Evolutionary conservation across 2,797 vertebrate genomes (phyloP).

Genomic region (Argyrosomus regius): DNA sequence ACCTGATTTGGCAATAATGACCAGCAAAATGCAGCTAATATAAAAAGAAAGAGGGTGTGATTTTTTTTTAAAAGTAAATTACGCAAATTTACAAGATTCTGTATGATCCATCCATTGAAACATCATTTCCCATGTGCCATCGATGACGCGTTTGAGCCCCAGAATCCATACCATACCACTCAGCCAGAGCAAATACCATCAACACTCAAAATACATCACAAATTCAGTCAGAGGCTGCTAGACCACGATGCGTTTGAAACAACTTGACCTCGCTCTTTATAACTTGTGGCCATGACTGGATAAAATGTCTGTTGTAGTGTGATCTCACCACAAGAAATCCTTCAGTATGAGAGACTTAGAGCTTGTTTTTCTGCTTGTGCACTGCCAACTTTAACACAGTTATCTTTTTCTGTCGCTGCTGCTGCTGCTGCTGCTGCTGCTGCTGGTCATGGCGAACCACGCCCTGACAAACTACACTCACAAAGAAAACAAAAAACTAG

Average conservation of each 20-base stretch:
- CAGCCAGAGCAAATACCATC: slow-evolving; percentile 43
- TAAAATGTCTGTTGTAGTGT: slow-evolving; percentile 76
- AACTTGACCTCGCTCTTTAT: slow-evolving; percentile 49
- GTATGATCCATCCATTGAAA: slow-evolving; percentile 36
- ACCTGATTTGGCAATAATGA: slow-evolving; percentile 27
- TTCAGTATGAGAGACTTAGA: slow-evolving; percentile 50
- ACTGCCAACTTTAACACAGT: slow-evolving; percentile 77
- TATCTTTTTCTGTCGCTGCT: slow-evolving; percentile 33
- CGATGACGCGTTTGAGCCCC: slow-evolving; percentile 37
- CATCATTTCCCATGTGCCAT: slow-evolving; percentile 41
- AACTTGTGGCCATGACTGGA: slow-evolving; percentile 75
- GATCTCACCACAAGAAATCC: slow-evolving; percentile 65
- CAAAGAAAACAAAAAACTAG: slow-evolving; percentile 48
- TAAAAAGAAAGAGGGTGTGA: background rate
- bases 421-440: slow-evolving; percentile 50
- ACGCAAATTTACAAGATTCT: slow-evolving; percentile 62
- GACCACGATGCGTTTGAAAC: slow-evolving; percentile 48
- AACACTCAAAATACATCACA: slow-evolving; percentile 9
- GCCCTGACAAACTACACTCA: slow-evolving; percentile 74
- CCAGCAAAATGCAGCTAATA: slow-evolving; percentile 23
- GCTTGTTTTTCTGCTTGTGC: slow-evolving; percentile 68
- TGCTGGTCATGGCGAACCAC: slow-evolving; percentile 50
- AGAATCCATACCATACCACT: slow-evolving; percentile 50
- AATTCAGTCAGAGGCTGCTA: slow-evolving; percentile 29
- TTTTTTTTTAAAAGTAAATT: slow-evolving; percentile 9